A percentile compares a stretch with the other conserved stretches of the same genome.
Evolutionary conservation across 1,140 invertebrate genomes (phyloP).

Genomic region (Heliconius melpomene): DNA sequence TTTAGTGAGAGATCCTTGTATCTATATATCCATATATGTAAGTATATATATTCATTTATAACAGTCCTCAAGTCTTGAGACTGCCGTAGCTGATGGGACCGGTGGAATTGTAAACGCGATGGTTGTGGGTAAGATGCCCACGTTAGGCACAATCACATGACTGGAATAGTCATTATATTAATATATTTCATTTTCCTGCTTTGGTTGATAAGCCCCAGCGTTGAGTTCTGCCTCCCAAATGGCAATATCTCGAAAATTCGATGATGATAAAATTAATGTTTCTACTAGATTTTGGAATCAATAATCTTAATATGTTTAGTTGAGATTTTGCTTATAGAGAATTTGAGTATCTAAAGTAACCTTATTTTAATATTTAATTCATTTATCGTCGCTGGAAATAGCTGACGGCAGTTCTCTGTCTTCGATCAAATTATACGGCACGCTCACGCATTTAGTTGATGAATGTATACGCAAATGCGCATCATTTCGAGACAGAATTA

Average conservation of each 20-base stretch:
- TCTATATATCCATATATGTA: not conserved
- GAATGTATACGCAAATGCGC: slow-evolving; percentile 58
- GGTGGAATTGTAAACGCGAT: too few species aligned
- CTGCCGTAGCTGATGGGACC: too few species aligned
- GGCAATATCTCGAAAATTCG: too few species aligned
- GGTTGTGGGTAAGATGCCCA: too few species aligned
- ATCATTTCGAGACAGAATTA: slow-evolving; percentile 50
- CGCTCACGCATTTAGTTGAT: slow-evolving; percentile 57
- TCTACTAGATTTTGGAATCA: slow-evolving; percentile 3
- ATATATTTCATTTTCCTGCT: too few species aligned
- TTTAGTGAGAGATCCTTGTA: slow-evolving; percentile 26
- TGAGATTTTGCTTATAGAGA: slow-evolving; percentile 20
- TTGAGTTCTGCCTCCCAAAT: too few species aligned
- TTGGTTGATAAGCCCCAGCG: too few species aligned
- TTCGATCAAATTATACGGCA: slow-evolving; percentile 54
- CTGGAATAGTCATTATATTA: too few species aligned
- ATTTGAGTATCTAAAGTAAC: slow-evolving; percentile 25
- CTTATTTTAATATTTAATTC: slow-evolving; percentile 62
- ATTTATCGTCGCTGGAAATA: slow-evolving; percentile 54
- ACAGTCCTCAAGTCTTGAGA: too few species aligned
- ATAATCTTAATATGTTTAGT: slow-evolving; percentile 35
- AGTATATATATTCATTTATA: too few species aligned
- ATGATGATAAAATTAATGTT: too few species aligned
- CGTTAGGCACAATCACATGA: too few species aligned
- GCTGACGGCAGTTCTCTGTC: slow-evolving; percentile 63